Conservation (phyloP, 2,797 vertebrate genomes). For the Phyllotis vaccarum region DNA sequence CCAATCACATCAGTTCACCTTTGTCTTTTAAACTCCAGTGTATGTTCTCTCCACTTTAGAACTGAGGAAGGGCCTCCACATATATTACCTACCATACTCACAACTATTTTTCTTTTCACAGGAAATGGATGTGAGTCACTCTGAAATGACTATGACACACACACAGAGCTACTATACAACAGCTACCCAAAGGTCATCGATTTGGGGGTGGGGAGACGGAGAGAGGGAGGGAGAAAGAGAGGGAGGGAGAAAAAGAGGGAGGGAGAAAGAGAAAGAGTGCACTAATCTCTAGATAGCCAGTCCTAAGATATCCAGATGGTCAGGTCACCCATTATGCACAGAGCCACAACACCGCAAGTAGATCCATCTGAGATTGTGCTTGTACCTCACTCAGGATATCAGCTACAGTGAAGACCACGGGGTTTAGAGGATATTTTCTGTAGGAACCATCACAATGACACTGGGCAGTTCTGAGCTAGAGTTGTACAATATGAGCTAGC, state of each 20-base stretch:
- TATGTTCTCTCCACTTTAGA: slow-evolving; percentile 24
- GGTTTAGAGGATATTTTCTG: neutral
- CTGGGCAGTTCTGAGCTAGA: neutral
- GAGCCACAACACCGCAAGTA: no score
- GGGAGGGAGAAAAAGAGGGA: no score
- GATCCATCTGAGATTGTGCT: neutral
- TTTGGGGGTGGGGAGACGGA: no score
- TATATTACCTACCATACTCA: neutral
- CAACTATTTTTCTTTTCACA: neutral
- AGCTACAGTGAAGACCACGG: neutral
- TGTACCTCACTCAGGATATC: neutral
- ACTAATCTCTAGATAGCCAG: slow-evolving; percentile 74
- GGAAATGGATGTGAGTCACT: neutral
- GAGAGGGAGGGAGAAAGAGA: no score
- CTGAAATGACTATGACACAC: neutral
- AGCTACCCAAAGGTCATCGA: no score
- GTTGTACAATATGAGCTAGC: neutral
- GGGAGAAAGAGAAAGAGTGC: neutral
- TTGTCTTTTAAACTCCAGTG: slow-evolving; percentile 50
- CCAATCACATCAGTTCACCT: slow-evolving; percentile 24
- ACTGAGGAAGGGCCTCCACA: neutral
- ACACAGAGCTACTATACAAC: no score
- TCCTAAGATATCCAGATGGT: slow-evolving; percentile 47
- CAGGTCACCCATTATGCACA: neutral
- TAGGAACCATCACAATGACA: neutral